Base-by-base conservation (phyloP, 1,140 invertebrate genomes). In the Tetragnatha versicolor region DNA sequence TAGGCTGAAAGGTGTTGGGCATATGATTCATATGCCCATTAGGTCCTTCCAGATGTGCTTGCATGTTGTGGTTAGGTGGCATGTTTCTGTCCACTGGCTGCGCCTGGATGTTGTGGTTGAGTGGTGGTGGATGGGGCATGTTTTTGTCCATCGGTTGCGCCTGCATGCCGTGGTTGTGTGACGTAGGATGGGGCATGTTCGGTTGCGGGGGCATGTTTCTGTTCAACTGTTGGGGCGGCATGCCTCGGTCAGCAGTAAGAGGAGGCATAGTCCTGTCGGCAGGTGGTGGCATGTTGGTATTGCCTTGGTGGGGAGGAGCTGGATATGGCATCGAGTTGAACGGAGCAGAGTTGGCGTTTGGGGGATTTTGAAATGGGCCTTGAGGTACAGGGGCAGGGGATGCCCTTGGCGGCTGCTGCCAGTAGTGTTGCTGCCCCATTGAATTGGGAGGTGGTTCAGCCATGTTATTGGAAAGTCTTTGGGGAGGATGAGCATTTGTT, bases 401-500 rank as follows among this genome's bases (percentile, higher is more conserved):
- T 4, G 39, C 5, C 14, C 73, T 47, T 35, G 72, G 45, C 20
- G 69, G 55, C n/a, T 77, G 73, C 22, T 77, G 73, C 73, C 73
- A 77, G 31, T 77, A 77, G 20, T 61, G 68, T 22, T 47, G 53
- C 2, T 72, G 49, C 14, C 29, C 17, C 14, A 31, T 14, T 9
- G 45, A 35, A 29, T 10, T 77, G 14, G 72, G 60, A 39, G 45
- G 60, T 53, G 45, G 73, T 29, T 22, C 31, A 27, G 63, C 7
- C 31, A 66, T 51, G 20, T 39, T 65, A 22, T 76, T 77, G 33
- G 70, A 42, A 60, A 47, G 70, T 39, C 53, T 65, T 27, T 66
- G 61, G 31, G 27, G 9, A 29, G 73, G 45, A 37, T 77, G 60
- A 9, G 9, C 14, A 10, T 27, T 42, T 14, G 73, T 77, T 65